A percentile compares a stretch with the other conserved stretches of the same genome.
These are phyloP conservation scores for Candidula unifasciata DNA, from an alignment of 2,888 invertebrate species.

Conservation along the genomic window DNA sequence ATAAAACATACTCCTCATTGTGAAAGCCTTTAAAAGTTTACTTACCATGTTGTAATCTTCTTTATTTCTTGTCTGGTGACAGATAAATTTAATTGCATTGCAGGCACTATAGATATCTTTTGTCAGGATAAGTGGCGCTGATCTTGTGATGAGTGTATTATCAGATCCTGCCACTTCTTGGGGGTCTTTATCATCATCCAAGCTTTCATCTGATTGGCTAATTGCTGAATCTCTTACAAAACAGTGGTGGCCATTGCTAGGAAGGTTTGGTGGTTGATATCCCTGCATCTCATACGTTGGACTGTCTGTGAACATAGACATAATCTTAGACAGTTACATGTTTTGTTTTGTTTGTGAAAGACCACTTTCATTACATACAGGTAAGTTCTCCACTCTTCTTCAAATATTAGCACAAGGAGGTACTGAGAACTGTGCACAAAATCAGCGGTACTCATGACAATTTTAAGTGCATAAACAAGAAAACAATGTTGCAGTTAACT, in stretches of 20 bases:
- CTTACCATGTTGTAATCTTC: conserved; percentile 32
- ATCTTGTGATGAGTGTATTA: neutral
- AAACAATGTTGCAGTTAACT: too few relatives aligned
- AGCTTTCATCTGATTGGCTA: conserved; percentile 22
- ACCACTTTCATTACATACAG: too few relatives aligned
- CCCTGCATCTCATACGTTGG: conserved; percentile 7
- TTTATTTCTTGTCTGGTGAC: conserved; percentile 18
- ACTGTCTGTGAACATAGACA: conserved; percentile 7
- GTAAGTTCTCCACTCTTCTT: too few relatives aligned
- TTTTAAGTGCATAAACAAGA: too few relatives aligned
- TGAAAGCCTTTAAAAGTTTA: neutral
- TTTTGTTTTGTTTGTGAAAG: too few relatives aligned
- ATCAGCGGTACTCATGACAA: too few relatives aligned
- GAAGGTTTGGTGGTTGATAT: neutral
- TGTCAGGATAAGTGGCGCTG: neutral
- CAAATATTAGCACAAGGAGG: too few relatives aligned
- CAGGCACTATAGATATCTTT: conserved; percentile 34
- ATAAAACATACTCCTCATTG: too few relatives aligned
- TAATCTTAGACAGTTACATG: too few relatives aligned
- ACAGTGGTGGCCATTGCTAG: conserved; percentile 7
- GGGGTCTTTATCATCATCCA: neutral
- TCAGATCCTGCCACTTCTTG: neutral
- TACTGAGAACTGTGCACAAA: too few relatives aligned
- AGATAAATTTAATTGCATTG: conserved; percentile 31
- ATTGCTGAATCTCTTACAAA: neutral